A percentile compares a stretch with the other conserved stretches of the same genome.
Conservation (phyloP, 2,888 invertebrate species). For the Hypolimnas misippus region DNA sequence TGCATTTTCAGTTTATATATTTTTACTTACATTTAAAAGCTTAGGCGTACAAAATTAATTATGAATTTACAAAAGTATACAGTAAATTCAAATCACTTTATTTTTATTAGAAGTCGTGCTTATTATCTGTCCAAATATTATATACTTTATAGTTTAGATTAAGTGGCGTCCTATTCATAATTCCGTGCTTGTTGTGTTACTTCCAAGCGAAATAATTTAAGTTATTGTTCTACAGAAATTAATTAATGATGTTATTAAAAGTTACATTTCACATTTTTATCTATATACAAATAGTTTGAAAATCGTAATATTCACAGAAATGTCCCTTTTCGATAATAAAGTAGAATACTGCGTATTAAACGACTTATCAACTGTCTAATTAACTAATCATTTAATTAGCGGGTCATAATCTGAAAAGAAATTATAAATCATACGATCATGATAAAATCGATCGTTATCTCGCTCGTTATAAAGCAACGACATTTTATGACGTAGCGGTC, state of each 20-base stretch:
- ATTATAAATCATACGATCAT: background rate
- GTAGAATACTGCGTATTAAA: background rate
- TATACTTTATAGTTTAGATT: background rate
- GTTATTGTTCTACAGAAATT: background rate
- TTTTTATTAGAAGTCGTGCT: constrained; percentile 2
- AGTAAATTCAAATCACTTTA: background rate
- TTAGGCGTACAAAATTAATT: background rate
- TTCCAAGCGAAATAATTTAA: background rate
- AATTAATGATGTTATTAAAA: background rate
- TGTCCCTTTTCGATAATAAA: background rate
- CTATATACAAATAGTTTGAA: constrained; percentile 1
- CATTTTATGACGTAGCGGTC: no score
- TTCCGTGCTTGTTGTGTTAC: background rate
- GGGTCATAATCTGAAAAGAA: no score
- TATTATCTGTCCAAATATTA: constrained; percentile 5
- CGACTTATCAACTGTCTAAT: background rate
- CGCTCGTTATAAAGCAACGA: no score
- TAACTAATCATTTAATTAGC: background rate
- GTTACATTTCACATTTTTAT: background rate
- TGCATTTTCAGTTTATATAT: constrained; percentile 6
- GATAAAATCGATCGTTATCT: background rate
- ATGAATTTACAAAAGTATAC: background rate
- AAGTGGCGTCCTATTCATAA: background rate
- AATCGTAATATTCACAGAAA: background rate
- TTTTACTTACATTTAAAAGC: no score